Conservation (phyloP, 1,140 invertebrate species). For the Cataglyphis hispanica region DNA sequence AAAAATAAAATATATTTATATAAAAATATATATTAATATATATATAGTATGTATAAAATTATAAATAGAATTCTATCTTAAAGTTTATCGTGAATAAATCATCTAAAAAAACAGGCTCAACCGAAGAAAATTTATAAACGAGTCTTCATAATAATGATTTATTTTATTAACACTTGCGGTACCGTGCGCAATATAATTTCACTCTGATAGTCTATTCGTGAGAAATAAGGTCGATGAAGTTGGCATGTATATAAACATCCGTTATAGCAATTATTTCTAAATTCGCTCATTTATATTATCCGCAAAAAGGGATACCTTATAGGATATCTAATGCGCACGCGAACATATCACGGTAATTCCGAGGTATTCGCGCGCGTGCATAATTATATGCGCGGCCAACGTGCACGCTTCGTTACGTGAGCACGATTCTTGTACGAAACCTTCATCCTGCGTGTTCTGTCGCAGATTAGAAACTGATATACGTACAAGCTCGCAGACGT, state of each 20-base stretch:
- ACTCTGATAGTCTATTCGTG: not conserved
- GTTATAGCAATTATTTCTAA: conserved; percentile 36
- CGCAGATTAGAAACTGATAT: conserved; percentile 61
- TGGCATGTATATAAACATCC: not conserved
- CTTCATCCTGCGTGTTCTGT: conserved; percentile 44
- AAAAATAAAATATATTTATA: too few species aligned
- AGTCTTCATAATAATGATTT: not conserved
- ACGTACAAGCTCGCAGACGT: conserved; percentile 34
- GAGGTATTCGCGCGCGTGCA: conserved; percentile 21
- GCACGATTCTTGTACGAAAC: conserved; percentile 33
- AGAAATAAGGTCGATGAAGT: conserved; percentile 22
- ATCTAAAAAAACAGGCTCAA: not conserved
- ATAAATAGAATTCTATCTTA: too few species aligned
- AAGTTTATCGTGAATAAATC: too few species aligned
- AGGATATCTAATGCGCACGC: conserved; percentile 21
- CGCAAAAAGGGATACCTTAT: not conserved
- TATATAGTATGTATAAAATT: too few species aligned
- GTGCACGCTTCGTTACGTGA: conserved; percentile 45
- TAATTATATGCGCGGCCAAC: conserved; percentile 44
- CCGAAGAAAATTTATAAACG: too few species aligned
- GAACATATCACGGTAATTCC: conserved; percentile 36
- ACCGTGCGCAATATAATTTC: conserved; percentile 3
- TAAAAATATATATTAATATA: too few species aligned
- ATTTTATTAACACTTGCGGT: not conserved
- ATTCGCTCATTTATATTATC: conserved; percentile 35